Evolutionary conservation across 2,888 invertebrate species (phyloP), one percentile per base, ranked within the genome.

Genomic region (Ptilodon capucinus): DNA sequence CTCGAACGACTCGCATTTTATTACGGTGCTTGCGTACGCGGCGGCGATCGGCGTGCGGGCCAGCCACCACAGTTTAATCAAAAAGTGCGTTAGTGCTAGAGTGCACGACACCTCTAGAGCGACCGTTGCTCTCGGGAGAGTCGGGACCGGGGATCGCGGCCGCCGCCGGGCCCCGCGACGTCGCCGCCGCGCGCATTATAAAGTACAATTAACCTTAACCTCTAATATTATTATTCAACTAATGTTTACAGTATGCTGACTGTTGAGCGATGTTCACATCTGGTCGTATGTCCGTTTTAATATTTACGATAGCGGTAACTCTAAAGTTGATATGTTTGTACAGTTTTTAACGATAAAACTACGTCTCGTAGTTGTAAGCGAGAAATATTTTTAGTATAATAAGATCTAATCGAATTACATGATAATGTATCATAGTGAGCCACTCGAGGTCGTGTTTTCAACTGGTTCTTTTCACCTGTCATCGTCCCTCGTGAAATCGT

Each of bases 381-480:
- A 89, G 79, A 88, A 86, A 87, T 86, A 88, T 88, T 90, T 82
- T 87, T 86, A 89, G 88, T 82, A 84, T 84, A 75, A 70, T 90
- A 89, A 90, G 88, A 86, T 88, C 90, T 89, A 89, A 89, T 89
- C 89, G 91, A 91, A 91, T 89, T 89, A 89, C 85, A 84, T 86
- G 76, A 80, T 89, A 90, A 84, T 88, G 87, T 86, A 86, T 74
- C 74, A 85, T 86, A 80, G 72, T 76, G 78, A 85, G 83, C 74
- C 83, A 81, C 78, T 86, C 81, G 79, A 82, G 75, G 75, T 54
- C 50, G 60, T 49, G 47, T 78, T 79, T 79, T 74, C 75, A 70
- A 83, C 80, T 80, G 81, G 6, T 86, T 72, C 76, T 74, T 84
- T 87, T 23, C 55, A 77, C 79, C 84, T 85, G 80, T 74, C 80